Conservation (phyloP, 2,113 vertebrate species). For the Megalops atlanticus region DNA sequence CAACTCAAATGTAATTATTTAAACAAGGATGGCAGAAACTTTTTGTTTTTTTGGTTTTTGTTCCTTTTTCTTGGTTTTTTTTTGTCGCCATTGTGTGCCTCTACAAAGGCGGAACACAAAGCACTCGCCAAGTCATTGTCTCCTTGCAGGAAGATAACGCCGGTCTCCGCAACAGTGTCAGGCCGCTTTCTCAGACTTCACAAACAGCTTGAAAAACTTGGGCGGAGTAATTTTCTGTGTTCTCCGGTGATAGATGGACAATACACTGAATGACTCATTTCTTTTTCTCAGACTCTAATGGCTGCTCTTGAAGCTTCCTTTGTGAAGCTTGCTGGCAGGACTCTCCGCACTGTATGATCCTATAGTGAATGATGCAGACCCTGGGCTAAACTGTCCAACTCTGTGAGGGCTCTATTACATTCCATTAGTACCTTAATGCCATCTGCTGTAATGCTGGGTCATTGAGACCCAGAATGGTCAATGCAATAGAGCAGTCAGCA, state of each 20-base stretch:
- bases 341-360: background rate
- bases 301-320: background rate
- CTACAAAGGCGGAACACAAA: background rate
- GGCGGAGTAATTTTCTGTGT: background rate
- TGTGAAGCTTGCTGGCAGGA: no score
- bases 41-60: background rate
- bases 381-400: no score
- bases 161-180: background rate
- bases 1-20: conserved; percentile 49
- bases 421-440: no score
- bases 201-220: background rate
- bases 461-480: no score
- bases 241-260: background rate
- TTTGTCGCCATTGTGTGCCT: background rate
- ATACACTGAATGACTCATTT: background rate
- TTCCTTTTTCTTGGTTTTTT: no score
- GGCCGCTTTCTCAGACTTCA: background rate
- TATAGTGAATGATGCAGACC: background rate
- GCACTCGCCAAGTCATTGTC: background rate
- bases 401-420: no score
- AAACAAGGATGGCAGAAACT: background rate
- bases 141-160: background rate
- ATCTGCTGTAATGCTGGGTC: no score
- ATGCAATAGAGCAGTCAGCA: no score
- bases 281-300: background rate